Conservation (phyloP, 2,888 invertebrate genomes). For the Coleophora flavipennella region DNA sequence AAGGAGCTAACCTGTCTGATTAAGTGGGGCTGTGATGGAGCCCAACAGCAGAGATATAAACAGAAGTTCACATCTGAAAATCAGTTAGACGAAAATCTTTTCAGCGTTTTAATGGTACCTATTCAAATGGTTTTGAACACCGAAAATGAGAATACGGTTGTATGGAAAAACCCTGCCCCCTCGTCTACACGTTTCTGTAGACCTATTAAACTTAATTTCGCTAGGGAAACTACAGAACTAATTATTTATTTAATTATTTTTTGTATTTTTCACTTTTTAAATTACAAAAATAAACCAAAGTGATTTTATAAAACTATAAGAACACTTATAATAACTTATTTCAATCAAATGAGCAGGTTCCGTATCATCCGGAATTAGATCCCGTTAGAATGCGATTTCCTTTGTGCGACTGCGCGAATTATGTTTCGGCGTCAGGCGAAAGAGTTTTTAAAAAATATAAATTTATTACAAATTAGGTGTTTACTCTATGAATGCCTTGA, state of each 20-base stretch:
- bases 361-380: neutral
- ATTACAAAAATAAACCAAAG: too few species aligned
- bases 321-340: too few species aligned
- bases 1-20: neutral
- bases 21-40: neutral
- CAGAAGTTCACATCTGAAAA: neutral
- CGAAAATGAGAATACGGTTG: neutral
- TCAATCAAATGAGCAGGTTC: too few species aligned
- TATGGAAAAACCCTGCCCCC: neutral
- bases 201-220: neutral
- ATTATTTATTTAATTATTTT: neutral
- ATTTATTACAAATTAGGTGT: too few species aligned
- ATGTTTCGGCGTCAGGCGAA: too few species aligned
- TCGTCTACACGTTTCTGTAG: neutral
- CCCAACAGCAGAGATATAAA: neutral
- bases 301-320: too few species aligned
- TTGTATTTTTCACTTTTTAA: too few species aligned
- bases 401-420: too few species aligned
- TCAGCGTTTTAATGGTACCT: neutral
- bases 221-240: neutral
- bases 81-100: neutral
- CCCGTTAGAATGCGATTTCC: neutral
- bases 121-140: neutral
- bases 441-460: too few species aligned
- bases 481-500: too few species aligned